These are phyloP conservation scores for Dolichomitus sp. DNA, from an alignment of 2,888 invertebrate genomes.

Conservation along the genomic window DNA sequence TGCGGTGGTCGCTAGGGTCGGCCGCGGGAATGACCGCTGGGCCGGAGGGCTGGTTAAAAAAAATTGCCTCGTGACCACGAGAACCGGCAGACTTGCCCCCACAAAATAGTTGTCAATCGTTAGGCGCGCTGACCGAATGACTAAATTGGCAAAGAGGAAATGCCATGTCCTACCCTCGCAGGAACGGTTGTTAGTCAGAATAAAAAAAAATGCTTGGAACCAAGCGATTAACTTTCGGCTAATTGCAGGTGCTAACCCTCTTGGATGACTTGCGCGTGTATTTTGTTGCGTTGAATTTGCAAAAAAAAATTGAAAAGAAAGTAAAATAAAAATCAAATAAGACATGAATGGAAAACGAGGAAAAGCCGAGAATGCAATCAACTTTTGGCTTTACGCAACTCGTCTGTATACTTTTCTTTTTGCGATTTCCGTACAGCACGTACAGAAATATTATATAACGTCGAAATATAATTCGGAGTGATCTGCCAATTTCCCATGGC, in stretches of 20 bases:
- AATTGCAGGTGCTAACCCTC: constrained; percentile 43
- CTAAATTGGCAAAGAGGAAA: constrained; percentile 58
- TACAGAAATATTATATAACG: constrained; percentile 23
- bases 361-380: background rate
- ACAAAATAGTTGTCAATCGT: constrained; percentile 81
- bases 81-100: constrained; percentile 36
- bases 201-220: constrained; percentile 8
- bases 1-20: constrained; percentile 31
- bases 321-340: constrained; percentile 2
- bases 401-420: background rate
- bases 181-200: constrained; percentile 21
- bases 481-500: constrained; percentile 23
- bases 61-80: constrained; percentile 27
- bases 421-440: background rate
- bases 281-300: constrained; percentile 6
- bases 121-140: constrained; percentile 62
- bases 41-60: constrained; percentile 42
- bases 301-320: background rate
- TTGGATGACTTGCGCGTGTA: background rate
- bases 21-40: constrained; percentile 45
- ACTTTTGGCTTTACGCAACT: background rate
- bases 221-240: constrained; percentile 48
- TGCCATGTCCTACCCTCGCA: background rate
- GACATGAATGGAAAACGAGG: background rate
- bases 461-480: constrained; percentile 12